phyloP scores from a whole-genome alignment of 1,140 invertebrate genomes.

The Hylyphantes graminicola region DNA sequence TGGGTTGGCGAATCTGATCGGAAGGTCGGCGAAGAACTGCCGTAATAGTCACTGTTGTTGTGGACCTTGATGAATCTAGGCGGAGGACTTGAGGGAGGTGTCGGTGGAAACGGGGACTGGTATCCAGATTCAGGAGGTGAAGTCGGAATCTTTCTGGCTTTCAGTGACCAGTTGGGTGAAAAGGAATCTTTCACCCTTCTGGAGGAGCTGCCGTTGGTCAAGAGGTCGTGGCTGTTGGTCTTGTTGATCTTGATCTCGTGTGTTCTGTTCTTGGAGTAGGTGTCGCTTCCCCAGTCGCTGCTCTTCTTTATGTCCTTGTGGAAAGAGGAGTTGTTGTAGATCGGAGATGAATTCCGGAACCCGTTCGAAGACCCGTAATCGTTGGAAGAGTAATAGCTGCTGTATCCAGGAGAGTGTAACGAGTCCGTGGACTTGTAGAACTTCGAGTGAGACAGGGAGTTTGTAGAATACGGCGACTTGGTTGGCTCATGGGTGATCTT shows the following conservation, averaged over 20 bases:
- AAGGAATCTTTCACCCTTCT: not conserved
- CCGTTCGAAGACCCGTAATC: slow-evolving; percentile 40
- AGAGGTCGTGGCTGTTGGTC: slow-evolving; percentile 24
- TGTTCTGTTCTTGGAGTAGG: slow-evolving; percentile 15
- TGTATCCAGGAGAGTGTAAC: slow-evolving; percentile 45
- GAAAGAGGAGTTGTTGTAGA: slow-evolving; percentile 52
- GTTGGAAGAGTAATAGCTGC: slow-evolving; percentile 48
- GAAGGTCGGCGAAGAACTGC: slow-evolving; percentile 51
- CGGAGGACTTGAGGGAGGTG: slow-evolving; percentile 52
- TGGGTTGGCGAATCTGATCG: slow-evolving; percentile 46
- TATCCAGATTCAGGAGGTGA: slow-evolving; percentile 56
- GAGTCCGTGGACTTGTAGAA: slow-evolving; percentile 55
- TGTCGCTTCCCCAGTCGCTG: slow-evolving; percentile 19
- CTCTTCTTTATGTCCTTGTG: slow-evolving; percentile 16
- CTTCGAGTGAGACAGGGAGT: slow-evolving; percentile 43
- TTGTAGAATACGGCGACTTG: slow-evolving; percentile 29
- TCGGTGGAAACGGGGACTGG: slow-evolving; percentile 54
- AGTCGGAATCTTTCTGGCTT: slow-evolving; percentile 46
- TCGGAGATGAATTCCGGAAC: slow-evolving; percentile 25
- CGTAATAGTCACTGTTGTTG: slow-evolving; percentile 46
- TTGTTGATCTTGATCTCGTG: slow-evolving; percentile 45
- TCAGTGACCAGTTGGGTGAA: slow-evolving; percentile 23
- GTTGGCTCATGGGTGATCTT: slow-evolving; percentile 26
- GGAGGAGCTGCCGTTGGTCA: slow-evolving; percentile 22
- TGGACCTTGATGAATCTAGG: slow-evolving; percentile 47